Percentiles rank a stretch among this genome's conserved stretches.
Evolutionary conservation across 2,113 vertebrate species (phyloP).

Genomic region (Typhlomys cinereus): DNA sequence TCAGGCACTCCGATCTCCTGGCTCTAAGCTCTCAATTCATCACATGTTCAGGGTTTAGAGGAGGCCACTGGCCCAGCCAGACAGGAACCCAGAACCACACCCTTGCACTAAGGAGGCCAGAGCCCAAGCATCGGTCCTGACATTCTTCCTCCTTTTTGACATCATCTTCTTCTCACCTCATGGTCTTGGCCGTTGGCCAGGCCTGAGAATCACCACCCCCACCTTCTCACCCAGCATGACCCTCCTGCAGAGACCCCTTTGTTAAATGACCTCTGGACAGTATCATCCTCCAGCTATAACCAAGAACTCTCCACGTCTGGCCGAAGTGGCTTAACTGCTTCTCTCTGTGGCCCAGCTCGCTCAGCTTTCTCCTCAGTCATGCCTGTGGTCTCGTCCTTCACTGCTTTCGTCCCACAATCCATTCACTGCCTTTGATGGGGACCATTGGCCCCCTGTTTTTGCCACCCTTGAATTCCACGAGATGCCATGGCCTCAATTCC

Average conservation of each 20-base stretch:
- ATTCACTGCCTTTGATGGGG: too few relatives aligned
- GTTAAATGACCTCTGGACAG: background rate
- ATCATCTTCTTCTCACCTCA: background rate
- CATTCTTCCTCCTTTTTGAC: background rate
- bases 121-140: fast-evolving
- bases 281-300: too few relatives aligned
- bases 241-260: background rate
- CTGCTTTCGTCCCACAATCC: background rate
- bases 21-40: background rate
- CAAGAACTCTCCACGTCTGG: background rate
- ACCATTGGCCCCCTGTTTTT: fast-evolving
- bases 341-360: background rate
- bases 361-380: too few relatives aligned
- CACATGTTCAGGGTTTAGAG: background rate
- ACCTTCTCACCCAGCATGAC: background rate
- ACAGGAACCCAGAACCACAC: background rate
- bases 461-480: too few relatives aligned
- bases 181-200: background rate
- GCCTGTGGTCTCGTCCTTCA: background rate
- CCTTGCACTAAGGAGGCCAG: background rate
- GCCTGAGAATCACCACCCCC: background rate
- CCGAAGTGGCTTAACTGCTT: fast-evolving
- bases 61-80: background rate
- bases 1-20: background rate
- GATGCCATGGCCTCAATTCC: background rate